Percentiles rank a stretch among this genome's conserved stretches.
phyloP scores from a whole-genome alignment of 2,113 vertebrate genomes.

The Semnornis frantzii region DNA sequence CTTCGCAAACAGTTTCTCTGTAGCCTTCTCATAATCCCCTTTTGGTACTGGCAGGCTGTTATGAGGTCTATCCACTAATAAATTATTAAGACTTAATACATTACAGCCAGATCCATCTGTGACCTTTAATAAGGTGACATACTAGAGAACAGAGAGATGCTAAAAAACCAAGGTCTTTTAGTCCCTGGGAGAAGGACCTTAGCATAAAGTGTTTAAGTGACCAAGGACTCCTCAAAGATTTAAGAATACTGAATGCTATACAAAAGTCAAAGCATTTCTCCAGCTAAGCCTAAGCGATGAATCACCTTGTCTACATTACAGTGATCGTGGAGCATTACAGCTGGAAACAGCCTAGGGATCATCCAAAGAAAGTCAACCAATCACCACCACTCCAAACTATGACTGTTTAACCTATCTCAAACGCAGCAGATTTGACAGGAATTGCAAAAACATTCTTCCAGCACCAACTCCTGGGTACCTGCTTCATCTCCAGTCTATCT shows the following conservation, averaged over 20 bases:
- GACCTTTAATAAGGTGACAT: neutral
- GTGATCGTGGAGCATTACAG: neutral
- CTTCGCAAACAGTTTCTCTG: too few relatives aligned
- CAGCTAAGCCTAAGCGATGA: neutral
- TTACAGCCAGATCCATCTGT: neutral
- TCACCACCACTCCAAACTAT: neutral
- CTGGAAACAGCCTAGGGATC: neutral
- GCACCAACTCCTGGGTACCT: neutral
- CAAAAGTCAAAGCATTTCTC: neutral
- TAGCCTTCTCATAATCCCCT: too few relatives aligned
- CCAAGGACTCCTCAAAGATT: neutral
- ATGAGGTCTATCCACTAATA: neutral
- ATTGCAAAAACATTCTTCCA: neutral
- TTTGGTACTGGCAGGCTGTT: too few relatives aligned
- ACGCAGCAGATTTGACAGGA: neutral
- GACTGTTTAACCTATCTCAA: neutral
- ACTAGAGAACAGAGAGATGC: neutral
- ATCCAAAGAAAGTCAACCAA: neutral
- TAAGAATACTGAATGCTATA: neutral
- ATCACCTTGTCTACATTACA: neutral
- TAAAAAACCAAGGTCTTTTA: neutral
- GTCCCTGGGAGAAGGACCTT: neutral
- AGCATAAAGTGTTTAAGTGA: neutral
- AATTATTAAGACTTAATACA: neutral
- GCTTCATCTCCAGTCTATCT: accelerated